Evolutionary conservation across 2,113 vertebrate genomes (phyloP), one percentile per base, ranked within the genome.

Genomic region (Lepus americanus): DNA sequence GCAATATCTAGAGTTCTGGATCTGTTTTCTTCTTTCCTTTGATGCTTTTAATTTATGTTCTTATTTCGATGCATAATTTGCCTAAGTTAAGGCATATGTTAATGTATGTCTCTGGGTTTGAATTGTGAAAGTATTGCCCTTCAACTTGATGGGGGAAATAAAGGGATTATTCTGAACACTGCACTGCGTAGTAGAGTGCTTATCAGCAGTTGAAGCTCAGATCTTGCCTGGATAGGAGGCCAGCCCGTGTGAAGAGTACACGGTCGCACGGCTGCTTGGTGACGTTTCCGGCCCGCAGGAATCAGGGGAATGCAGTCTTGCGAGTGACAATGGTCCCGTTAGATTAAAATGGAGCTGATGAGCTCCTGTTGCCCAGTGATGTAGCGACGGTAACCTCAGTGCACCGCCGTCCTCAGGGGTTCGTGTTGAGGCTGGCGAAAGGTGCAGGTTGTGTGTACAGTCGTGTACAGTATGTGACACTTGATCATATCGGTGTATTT

Each of bases 1-100:
- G 66, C 82, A 16, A 44, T 44, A 44, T 44, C 19, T 64, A 3
- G 33, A 70, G 70, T 69, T 88, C 74, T 90, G 59, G 17, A 44
- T 31, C n/a, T 79, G 4, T n/a, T 70, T 49, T n/a, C 77, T 1
- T 83, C 59, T 88, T 36, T 67, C 19, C 19, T 87, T 87, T 69
- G 82, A 31, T 76, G 53, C 61, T 76, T 86, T 39, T 4, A 59
- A 9, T 59, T 16, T 59, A 59, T 59, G 55, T 31, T 82, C 70
- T 94, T 90, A 87, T 73, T 88, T 74, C 73, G 64, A 0, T 64
- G n/a, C 23, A 39, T 76, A 66, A 10, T 85, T 92, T 80, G 72
- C 17, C 0, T 59, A 72, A 93, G 3, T 69, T 39, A 63, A 72
- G 53, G 36, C 27, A 25, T 55, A 23, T 73, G 61, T 82, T 88